Evolutionary conservation across 2,113 vertebrate species (phyloP).

Genomic region (Ctenodactylus gundi): DNA sequence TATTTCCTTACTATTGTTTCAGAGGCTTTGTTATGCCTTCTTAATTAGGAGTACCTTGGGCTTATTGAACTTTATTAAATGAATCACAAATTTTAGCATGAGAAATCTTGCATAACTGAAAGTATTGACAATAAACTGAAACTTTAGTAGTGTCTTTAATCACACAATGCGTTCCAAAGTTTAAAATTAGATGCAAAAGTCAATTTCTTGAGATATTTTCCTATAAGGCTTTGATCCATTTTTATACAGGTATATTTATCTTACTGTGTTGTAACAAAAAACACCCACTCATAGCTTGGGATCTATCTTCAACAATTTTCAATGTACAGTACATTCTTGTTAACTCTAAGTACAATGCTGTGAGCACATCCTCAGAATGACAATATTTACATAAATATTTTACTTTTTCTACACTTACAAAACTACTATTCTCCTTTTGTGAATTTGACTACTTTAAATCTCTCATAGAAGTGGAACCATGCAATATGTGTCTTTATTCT

Average conservation of each 20-base stretch:
- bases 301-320: not conserved
- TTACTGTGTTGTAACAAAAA: not conserved
- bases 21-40: not conserved
- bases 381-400: not conserved
- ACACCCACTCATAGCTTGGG: not conserved
- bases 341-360: not conserved
- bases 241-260: not conserved
- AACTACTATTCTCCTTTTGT: not conserved
- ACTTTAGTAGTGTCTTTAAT: not conserved
- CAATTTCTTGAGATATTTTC: not conserved
- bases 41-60: not conserved
- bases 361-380: not conserved
- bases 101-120: not conserved
- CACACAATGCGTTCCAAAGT: not conserved
- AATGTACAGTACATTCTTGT: not conserved
- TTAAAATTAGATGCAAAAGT: not conserved
- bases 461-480: not conserved
- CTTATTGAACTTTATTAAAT: not conserved
- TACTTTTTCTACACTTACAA: fast-evolving
- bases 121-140: not conserved
- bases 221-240: not conserved
- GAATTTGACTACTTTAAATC: not conserved
- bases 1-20: not conserved
- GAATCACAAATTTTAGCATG: not conserved
- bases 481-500: not conserved